A percentile compares a stretch with the other conserved stretches of the same genome.
phyloP scores from a whole-genome alignment of 2,888 invertebrate species.

The Ormia ochracea region DNA sequence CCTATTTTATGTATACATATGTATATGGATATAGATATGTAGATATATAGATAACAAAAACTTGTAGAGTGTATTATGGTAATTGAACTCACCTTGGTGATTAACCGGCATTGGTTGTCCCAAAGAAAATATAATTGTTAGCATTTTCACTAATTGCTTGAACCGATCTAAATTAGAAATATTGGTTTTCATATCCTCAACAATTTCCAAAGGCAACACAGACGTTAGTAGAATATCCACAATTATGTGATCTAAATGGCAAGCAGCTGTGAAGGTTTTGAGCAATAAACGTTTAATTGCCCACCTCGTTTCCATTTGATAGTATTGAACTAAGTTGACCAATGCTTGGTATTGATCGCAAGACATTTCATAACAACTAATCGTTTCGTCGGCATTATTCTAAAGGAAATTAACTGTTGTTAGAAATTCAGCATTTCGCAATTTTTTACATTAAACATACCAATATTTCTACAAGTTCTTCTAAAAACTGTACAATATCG shows the following conservation, averaged over 20 bases:
- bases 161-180: conserved; percentile 87
- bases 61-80: neutral
- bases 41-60: too few relatives aligned
- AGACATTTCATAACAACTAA: conserved; percentile 89
- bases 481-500: conserved; percentile 89
- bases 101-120: conserved; percentile 92
- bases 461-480: conserved; percentile 88
- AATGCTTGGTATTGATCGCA: conserved; percentile 90
- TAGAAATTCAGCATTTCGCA: neutral
- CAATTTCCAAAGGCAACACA: conserved; percentile 92
- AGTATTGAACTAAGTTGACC: conserved; percentile 91
- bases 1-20: too few relatives aligned
- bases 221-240: conserved; percentile 90
- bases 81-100: conserved; percentile 84
- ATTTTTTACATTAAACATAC: conserved; percentile 76
- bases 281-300: conserved; percentile 88
- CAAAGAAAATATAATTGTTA: conserved; percentile 93
- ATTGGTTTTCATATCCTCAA: conserved; percentile 87
- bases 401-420: conserved; percentile 74
- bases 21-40: too few relatives aligned
- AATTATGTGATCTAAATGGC: conserved; percentile 88
- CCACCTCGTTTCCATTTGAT: conserved; percentile 97
- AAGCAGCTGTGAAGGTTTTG: conserved; percentile 92
- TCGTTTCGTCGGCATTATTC: conserved; percentile 94
- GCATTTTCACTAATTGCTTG: conserved; percentile 87